Evolutionary conservation across 37 sponge, comb jelly and placozoan genomes (phyloP).

Genomic region (Haliclona indistincta): DNA sequence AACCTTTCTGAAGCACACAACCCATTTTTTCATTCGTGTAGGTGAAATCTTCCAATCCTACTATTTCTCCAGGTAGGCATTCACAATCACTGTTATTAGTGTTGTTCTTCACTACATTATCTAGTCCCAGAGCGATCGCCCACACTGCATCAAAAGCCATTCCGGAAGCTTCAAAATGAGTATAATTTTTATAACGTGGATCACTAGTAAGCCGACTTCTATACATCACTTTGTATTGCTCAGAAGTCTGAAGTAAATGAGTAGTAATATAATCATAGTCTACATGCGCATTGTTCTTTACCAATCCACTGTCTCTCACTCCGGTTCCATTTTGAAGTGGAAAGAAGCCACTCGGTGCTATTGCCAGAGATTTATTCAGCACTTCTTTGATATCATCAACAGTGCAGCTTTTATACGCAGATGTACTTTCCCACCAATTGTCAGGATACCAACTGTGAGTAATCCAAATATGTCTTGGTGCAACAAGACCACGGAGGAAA

Average conservation of each 20-base stretch:
- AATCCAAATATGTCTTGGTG: slow-evolving; percentile 25
- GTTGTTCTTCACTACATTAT: neutral
- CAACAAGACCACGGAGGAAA: neutral
- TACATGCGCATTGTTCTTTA: neutral
- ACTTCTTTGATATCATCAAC: neutral
- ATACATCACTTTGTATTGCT: neutral
- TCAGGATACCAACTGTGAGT: slow-evolving; percentile 6
- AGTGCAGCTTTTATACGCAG: neutral
- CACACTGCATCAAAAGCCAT: slow-evolving; percentile 22
- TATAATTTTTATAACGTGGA: neutral
- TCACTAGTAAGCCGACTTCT: neutral
- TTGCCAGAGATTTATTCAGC: neutral
- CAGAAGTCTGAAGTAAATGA: neutral
- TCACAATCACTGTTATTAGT: slow-evolving; percentile 16
- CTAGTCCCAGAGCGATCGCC: slow-evolving; percentile 11
- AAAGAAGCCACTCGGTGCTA: neutral
- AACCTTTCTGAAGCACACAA: neutral
- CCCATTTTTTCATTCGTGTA: slow-evolving; percentile 12
- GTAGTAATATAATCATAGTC: neutral
- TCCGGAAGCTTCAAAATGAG: neutral
- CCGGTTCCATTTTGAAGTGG: neutral
- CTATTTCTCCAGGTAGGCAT: slow-evolving; percentile 1
- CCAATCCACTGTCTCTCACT: neutral
- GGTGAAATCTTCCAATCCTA: slow-evolving; percentile 10
- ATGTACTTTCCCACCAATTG: slow-evolving; percentile 7